phyloP scores from a whole-genome alignment of 2,797 vertebrate genomes.

The Acanthiza pusilla region DNA sequence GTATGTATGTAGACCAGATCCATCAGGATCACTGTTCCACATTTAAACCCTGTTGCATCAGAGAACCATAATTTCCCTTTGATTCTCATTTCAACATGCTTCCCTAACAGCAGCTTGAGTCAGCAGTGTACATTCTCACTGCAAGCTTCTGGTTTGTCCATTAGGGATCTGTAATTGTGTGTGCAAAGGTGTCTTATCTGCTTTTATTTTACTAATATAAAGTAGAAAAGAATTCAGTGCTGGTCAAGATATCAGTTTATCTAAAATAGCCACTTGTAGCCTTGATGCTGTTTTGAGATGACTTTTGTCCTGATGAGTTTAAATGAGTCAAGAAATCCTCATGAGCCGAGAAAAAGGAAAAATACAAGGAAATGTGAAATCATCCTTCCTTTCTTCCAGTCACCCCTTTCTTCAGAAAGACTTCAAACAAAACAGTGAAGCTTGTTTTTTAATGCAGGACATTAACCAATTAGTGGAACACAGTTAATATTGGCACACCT shows the following conservation, averaged over 20 bases:
- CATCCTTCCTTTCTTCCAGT: not conserved
- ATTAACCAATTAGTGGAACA: not conserved
- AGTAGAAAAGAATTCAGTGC: not conserved
- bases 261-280: not conserved
- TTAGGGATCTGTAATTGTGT: not conserved
- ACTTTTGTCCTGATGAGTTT: not conserved
- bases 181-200: not conserved
- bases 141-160: not conserved
- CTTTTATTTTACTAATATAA: not conserved
- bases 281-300: not conserved
- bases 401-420: not conserved
- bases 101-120: not conserved
- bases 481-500: not conserved
- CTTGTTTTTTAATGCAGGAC: not conserved
- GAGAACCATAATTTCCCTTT: not conserved
- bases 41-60: not conserved
- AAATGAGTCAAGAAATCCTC: not conserved
- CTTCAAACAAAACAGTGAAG: not conserved
- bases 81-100: not conserved
- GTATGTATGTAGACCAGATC: not conserved
- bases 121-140: not conserved
- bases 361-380: not conserved
- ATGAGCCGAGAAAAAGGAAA: not conserved
- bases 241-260: not conserved
- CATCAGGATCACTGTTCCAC: not conserved